phyloP scores from a whole-genome alignment of 1,140 invertebrate genomes.

The Hyphantria cunea region DNA sequence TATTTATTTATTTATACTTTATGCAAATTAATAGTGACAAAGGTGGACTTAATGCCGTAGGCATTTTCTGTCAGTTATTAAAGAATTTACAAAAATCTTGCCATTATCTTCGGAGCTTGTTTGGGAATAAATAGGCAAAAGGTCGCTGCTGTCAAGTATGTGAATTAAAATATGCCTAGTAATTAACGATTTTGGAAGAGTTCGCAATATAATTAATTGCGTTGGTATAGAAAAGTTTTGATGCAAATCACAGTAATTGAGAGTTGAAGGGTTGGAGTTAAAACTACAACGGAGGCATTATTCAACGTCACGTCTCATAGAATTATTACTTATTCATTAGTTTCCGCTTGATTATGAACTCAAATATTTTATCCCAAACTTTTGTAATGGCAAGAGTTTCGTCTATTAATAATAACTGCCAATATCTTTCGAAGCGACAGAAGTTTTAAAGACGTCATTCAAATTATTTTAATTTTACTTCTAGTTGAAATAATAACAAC shows the following conservation, averaged over 20 bases:
- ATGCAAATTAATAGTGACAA: too few species aligned
- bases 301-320: conserved; percentile 12
- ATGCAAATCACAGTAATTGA: background rate
- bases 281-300: conserved; percentile 18
- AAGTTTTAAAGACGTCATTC: background rate
- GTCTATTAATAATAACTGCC: conserved; percentile 3
- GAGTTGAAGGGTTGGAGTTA: conserved; percentile 3
- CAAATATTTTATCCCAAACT: conserved; percentile 25
- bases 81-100: too few species aligned
- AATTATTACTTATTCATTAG: conserved; percentile 20
- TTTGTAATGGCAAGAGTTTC: conserved; percentile 18
- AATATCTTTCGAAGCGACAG: conserved; percentile 4
- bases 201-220: background rate
- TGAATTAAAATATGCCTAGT: background rate
- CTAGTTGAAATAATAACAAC: background rate
- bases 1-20: too few species aligned
- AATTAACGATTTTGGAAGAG: background rate
- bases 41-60: too few species aligned
- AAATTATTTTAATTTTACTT: background rate
- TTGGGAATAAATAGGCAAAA: too few species aligned
- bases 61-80: too few species aligned
- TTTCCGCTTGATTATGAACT: conserved; percentile 9
- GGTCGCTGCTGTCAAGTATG: background rate
- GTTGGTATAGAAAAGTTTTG: background rate
- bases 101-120: too few species aligned